Evolutionary conservation across 2,797 vertebrate species (phyloP).

Genomic region (Brachyrhaphis roseni): DNA sequence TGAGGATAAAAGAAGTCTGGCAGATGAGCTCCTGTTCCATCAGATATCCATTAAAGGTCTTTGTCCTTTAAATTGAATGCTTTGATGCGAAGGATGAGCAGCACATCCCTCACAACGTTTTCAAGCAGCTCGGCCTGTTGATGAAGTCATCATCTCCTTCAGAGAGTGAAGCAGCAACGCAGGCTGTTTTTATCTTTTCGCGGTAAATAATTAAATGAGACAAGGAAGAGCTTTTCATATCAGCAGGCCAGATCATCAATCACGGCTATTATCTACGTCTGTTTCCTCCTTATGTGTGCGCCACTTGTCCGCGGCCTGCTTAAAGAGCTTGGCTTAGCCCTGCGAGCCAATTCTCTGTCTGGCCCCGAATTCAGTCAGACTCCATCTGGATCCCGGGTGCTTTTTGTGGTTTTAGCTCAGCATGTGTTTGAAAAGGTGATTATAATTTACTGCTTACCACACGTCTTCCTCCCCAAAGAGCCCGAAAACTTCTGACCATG

Average conservation of each 20-base stretch:
- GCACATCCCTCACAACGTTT: conserved; percentile 47
- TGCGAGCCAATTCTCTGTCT: conserved; percentile 65
- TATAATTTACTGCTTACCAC: conserved; percentile 60
- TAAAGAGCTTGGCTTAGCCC: conserved; percentile 35
- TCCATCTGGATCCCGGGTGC: conserved; percentile 67
- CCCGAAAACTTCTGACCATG: conserved; percentile 46
- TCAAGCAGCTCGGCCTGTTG: conserved; percentile 45
- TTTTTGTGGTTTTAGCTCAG: conserved; percentile 64
- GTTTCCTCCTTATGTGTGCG: conserved; percentile 47
- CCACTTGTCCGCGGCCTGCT: conserved; percentile 44
- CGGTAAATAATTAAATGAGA: conserved; percentile 71
- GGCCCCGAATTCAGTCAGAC: conserved; percentile 44
- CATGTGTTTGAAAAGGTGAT: conserved; percentile 68
- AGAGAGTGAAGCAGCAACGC: conserved; percentile 37
- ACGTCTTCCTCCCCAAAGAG: conserved; percentile 51
- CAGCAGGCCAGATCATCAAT: conserved; percentile 73
- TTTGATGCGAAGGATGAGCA: conserved; percentile 64
- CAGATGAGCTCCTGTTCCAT: conserved; percentile 55
- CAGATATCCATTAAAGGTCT: conserved; percentile 67
- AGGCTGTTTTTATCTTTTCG: conserved; percentile 52
- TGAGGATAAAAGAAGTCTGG: conserved; percentile 53
- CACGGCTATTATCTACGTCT: conserved; percentile 65
- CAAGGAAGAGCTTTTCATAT: conserved; percentile 67
- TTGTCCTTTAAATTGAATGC: conserved; percentile 68
- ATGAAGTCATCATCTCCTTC: conserved; percentile 73